Percentiles rank a stretch among this genome's conserved stretches.
These are phyloP conservation scores for Malaclemys terrapin DNA, from an alignment of 2,113 vertebrate genomes.

Conservation along the genomic window DNA sequence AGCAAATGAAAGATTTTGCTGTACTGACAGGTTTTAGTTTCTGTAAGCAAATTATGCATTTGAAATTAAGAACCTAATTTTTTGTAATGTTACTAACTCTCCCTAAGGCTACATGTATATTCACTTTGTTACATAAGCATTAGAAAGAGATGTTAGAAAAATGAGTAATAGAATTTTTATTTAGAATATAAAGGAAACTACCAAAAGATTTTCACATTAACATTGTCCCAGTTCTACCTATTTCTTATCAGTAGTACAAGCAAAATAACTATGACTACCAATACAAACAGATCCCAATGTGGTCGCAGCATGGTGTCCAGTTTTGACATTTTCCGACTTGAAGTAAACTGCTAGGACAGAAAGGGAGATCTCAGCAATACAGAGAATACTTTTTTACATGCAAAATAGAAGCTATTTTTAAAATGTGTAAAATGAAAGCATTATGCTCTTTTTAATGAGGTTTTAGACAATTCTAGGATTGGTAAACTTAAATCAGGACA, in stretches of 20 bases:
- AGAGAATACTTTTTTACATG: not conserved
- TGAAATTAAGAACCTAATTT: not conserved
- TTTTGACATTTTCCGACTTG: constrained; percentile 54
- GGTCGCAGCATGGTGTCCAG: constrained; percentile 22
- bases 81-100: not conserved
- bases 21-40: not conserved
- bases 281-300: constrained; percentile 69
- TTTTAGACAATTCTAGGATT: not conserved
- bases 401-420: not conserved
- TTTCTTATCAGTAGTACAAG: constrained; percentile 61
- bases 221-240: constrained; percentile 18
- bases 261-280: constrained; percentile 50
- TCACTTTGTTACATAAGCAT: not conserved
- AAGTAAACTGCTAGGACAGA: constrained; percentile 48
- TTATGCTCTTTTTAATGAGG: not conserved
- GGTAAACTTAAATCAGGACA: not conserved
- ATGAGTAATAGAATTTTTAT: not conserved
- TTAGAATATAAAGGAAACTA: not conserved
- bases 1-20: not conserved
- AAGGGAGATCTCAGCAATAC: not conserved
- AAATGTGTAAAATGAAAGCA: not conserved
- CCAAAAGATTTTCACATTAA: not conserved
- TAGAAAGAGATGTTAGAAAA: not conserved
- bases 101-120: not conserved
- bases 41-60: not conserved